Evolutionary conservation across 2,888 invertebrate genomes (phyloP).

Genomic region (Agrotis puta): DNA sequence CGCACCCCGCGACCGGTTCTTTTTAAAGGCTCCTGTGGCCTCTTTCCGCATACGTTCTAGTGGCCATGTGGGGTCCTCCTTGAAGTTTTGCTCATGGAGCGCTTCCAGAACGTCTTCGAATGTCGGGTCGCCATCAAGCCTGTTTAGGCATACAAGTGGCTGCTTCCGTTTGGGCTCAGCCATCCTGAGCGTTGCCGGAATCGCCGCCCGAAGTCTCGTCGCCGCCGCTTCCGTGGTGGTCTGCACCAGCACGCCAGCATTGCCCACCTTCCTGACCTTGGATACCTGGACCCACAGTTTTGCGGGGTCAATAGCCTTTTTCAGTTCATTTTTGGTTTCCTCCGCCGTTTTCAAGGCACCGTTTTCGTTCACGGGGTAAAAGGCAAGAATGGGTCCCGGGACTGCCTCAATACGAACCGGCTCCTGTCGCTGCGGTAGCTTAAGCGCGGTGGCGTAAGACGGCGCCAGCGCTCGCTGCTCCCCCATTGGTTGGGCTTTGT

Average conservation of each 20-base stretch:
- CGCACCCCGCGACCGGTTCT: background rate
- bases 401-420: accelerated
- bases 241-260: background rate
- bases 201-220: background rate
- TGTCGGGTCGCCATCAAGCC: background rate
- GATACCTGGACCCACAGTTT: slow-evolving; percentile 9
- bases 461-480: accelerated
- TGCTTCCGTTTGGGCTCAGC: accelerated
- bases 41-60: accelerated
- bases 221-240: background rate
- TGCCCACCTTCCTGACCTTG: background rate
- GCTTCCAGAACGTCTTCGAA: accelerated
- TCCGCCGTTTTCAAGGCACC: slow-evolving; percentile 13
- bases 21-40: slow-evolving; percentile 6
- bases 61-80: background rate
- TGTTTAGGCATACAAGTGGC: background rate
- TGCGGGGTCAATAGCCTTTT: slow-evolving; percentile 6
- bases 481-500: too few relatives aligned
- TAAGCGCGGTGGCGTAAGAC: background rate
- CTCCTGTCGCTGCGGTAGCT: background rate
- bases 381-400: background rate
- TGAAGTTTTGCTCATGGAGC: background rate
- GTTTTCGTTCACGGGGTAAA: background rate
- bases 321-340: slow-evolving; percentile 2
- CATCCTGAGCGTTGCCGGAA: background rate